Percentiles rank a stretch among this genome's conserved stretches.
Evolutionary conservation across 2,888 invertebrate genomes (phyloP).

Genomic region (Blera fallax): DNA sequence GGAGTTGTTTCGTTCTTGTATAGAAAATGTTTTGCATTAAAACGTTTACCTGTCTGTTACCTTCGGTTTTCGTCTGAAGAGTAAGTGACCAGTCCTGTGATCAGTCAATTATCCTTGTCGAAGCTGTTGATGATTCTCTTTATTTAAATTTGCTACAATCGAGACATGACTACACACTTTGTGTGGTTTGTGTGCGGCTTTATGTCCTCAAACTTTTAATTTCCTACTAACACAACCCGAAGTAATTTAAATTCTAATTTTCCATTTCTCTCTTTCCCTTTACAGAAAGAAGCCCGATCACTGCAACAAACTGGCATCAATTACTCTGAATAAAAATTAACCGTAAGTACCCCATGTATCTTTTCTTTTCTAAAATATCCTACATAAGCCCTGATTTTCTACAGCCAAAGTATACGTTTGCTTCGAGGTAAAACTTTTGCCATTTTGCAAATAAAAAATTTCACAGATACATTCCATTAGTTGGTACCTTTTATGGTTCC

Average conservation of each 20-base stretch:
- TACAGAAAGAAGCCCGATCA: conserved; percentile 1
- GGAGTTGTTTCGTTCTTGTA: too few species aligned
- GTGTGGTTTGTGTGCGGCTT: too few species aligned
- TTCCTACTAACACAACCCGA: too few species aligned
- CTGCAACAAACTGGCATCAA: conserved; percentile 53
- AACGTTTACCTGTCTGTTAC: too few species aligned
- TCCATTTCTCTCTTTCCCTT: background rate
- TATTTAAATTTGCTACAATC: too few species aligned
- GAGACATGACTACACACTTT: too few species aligned
- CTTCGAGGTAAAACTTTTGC: conserved; percentile 2
- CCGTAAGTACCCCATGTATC: conserved; percentile 27
- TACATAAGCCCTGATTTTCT: background rate
- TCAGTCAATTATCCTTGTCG: too few species aligned
- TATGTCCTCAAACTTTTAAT: background rate
- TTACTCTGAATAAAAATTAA: background rate
- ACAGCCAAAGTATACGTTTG: conserved; percentile 43
- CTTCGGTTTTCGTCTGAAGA: too few species aligned
- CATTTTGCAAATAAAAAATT: conserved; percentile 7
- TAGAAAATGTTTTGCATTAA: too few species aligned
- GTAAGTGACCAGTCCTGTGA: too few species aligned
- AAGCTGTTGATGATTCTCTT: too few species aligned
- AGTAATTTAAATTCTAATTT: background rate
- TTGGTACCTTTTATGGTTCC: conserved; percentile 23
- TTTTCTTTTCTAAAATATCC: background rate
- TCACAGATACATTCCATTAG: conserved; percentile 40